Conservation (phyloP, 2,888 invertebrate genomes). For the Cheilosia soror region DNA sequence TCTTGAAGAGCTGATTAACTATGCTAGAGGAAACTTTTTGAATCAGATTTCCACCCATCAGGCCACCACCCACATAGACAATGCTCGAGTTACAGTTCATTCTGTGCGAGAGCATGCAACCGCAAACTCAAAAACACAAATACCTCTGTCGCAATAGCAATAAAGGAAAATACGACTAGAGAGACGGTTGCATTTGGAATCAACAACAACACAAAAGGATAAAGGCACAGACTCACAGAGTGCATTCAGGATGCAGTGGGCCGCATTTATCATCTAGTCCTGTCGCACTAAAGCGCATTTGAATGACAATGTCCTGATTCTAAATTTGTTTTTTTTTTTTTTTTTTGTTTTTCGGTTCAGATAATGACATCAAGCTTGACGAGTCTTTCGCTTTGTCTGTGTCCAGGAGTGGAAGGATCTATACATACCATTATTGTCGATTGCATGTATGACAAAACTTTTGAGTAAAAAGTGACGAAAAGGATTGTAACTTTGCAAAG, state of each 20-base stretch:
- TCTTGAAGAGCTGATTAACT: slow-evolving; percentile 60
- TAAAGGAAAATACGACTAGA: slow-evolving; percentile 14
- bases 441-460: slow-evolving; percentile 12
- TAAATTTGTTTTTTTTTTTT: not conserved
- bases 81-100: slow-evolving; percentile 44
- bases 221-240: slow-evolving; percentile 10
- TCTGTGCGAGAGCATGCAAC: slow-evolving; percentile 51
- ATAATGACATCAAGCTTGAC: slow-evolving; percentile 30
- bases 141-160: slow-evolving; percentile 25
- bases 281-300: slow-evolving; percentile 39
- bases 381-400: slow-evolving; percentile 19
- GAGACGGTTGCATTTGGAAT: slow-evolving; percentile 23
- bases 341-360: slow-evolving; percentile 6
- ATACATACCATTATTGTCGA: not conserved
- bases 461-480: not conserved
- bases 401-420: not conserved
- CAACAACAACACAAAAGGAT: slow-evolving; percentile 25
- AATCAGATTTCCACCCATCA: not conserved
- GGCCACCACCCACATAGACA: slow-evolving; percentile 2
- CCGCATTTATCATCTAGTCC: slow-evolving; percentile 21
- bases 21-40: slow-evolving; percentile 20
- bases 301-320: slow-evolving; percentile 39
- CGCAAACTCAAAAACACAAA: slow-evolving; percentile 46
- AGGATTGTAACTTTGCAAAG: not conserved
- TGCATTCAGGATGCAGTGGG: slow-evolving; percentile 13